A percentile compares a stretch with the other conserved stretches of the same genome.
Conservation (phyloP, 92 coral and sea anemone genomes). For the Epizoanthus ramosus region DNA sequence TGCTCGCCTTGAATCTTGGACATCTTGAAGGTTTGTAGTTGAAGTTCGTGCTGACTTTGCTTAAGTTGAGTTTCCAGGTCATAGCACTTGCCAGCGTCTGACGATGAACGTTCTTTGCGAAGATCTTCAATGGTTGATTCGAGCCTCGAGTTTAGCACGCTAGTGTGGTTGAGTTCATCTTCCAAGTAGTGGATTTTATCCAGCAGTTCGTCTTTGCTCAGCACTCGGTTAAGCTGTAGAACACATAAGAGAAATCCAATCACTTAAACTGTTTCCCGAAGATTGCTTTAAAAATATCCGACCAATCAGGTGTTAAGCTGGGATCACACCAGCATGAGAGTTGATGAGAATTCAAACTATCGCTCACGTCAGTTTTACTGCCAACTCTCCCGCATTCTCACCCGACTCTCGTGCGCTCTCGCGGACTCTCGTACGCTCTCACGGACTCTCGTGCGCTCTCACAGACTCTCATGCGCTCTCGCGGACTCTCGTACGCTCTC, state of each 20-base stretch:
- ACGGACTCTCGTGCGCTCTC: no score
- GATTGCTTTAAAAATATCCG: not conserved
- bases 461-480: no score
- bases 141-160: slow-evolving; percentile 40
- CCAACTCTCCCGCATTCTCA: no score
- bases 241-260: not conserved
- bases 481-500: no score
- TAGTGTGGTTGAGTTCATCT: slow-evolving; percentile 51
- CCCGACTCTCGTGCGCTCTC: no score
- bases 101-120: slow-evolving; percentile 22
- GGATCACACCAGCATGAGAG: no score
- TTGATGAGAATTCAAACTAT: no score
- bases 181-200: slow-evolving; percentile 53
- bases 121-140: slow-evolving; percentile 45
- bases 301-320: not conserved
- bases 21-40: slow-evolving; percentile 61
- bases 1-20: slow-evolving; percentile 77
- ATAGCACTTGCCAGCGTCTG: slow-evolving; percentile 42
- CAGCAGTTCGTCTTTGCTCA: slow-evolving; percentile 29
- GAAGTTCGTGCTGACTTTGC: slow-evolving; percentile 72
- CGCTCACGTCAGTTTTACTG: no score
- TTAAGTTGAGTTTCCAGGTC: slow-evolving; percentile 59
- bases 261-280: not conserved
- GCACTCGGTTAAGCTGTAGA: slow-evolving; percentile 6
- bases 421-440: no score